These are phyloP conservation scores for Diplodus sargus DNA, from an alignment of 2,797 vertebrate genomes.

Conservation along the genomic window DNA sequence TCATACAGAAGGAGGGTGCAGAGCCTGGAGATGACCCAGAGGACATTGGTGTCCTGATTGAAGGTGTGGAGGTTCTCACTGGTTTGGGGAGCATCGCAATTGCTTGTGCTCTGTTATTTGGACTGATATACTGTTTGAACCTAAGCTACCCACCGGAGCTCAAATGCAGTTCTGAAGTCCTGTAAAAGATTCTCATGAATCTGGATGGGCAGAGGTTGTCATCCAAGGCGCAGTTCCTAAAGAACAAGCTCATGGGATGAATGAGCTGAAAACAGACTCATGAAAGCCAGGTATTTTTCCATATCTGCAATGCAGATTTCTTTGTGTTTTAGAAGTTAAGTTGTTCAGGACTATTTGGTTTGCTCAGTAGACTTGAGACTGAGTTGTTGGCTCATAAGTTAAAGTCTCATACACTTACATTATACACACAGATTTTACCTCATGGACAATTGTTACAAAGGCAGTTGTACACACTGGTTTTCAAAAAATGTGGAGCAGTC, in stretches of 20 bases:
- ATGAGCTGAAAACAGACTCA: neutral
- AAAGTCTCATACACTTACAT: no score
- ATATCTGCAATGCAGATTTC: neutral
- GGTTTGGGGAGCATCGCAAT: neutral
- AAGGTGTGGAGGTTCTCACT: neutral
- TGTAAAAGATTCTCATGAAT: no score
- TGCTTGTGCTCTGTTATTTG: constrained; percentile 9
- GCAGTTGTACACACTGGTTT: no score
- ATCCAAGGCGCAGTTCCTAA: no score
- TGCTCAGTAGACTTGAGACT: neutral
- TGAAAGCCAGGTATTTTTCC: neutral
- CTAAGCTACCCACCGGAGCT: neutral
- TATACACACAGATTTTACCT: no score
- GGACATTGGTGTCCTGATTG: neutral
- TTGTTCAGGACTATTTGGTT: neutral
- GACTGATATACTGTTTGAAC: constrained; percentile 14
- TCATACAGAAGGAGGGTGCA: no score
- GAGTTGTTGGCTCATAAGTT: no score
- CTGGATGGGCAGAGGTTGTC: no score
- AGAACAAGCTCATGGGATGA: neutral
- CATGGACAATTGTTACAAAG: no score
- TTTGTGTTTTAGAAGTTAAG: neutral
- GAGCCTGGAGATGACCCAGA: neutral
- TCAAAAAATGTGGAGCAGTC: no score
- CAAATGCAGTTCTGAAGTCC: neutral